Base-by-base conservation (phyloP, 2,888 invertebrate genomes). In the Halictus quadricinctus region DNA sequence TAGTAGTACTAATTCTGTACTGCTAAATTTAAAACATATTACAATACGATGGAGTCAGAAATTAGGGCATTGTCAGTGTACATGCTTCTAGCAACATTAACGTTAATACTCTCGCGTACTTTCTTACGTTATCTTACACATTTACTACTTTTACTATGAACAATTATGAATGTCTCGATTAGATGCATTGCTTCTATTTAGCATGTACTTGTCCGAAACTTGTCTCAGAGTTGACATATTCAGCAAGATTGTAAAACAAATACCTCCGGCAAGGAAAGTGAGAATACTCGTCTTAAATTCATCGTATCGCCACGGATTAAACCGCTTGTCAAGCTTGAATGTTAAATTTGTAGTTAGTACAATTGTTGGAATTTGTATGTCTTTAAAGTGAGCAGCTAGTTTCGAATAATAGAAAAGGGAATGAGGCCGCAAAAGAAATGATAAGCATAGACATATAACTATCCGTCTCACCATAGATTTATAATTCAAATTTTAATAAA, bases 121-220 rank as follows among this genome's bases (percentile, higher is more conserved):
- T 86, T 84, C 86, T 87, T 87, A 79, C 25, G 72, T 84, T 80
- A 85, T 79, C 76, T 86, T 82, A 82, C 69, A 85, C 83, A 77
- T 78, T 54, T 82, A 81, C 81, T 86, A 87, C 82, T 36, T 85
- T 79, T 83, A 80, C 80, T 79, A 83, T 87, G 85, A 90, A 90
- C 90, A 88, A 80, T 88, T 89, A 89, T 76, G 80, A 86, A 85
- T 74, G 84, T 89, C 86, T 74, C 75, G 87, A 76, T 87, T 90
- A 87, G 79, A 90, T 88, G 81, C 76, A 83, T 82, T 85, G 74
- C 77, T 84, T 85, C 73, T 81, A 76, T 79, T 84, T 85, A 78
- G 46, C 79, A 76, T 79, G 75, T 79, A 74, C 64, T 85, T 79
- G 78, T 21, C 25, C 72, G 50, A 66, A 69, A 78, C 83, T 43